Evolutionary conservation across 2,888 invertebrate species (phyloP).

Genomic region (Dendrolimus pini): DNA sequence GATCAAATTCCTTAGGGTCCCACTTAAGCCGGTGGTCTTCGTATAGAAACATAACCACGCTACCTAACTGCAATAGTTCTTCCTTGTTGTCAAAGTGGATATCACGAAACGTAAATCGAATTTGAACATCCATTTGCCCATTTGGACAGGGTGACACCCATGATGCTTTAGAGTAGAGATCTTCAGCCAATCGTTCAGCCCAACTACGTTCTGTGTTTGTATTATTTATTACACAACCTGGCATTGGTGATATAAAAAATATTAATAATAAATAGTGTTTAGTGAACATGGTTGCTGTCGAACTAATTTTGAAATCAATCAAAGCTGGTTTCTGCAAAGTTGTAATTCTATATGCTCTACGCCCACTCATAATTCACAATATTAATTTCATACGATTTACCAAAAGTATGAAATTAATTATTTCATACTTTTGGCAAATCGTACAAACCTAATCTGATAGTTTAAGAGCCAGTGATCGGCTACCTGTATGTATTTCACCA

Average conservation of each 20-base stretch:
- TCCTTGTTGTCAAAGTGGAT: conserved; percentile 26
- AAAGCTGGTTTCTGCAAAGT: neutral
- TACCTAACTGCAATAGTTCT: conserved; percentile 10
- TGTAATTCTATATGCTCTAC: neutral
- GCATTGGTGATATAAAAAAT: neutral
- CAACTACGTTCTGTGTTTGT: conserved; percentile 13
- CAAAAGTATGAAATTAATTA: too few relatives aligned
- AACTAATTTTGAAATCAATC: neutral
- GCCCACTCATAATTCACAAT: neutral
- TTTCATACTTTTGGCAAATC: too few relatives aligned
- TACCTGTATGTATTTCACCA: too few relatives aligned
- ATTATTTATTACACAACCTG: conserved; percentile 13
- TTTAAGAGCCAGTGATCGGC: too few relatives aligned
- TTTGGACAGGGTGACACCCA: conserved; percentile 3
- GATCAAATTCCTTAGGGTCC: conserved; percentile 28
- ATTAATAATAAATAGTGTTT: neutral
- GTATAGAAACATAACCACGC: conserved; percentile 19
- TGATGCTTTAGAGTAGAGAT: conserved; percentile 8
- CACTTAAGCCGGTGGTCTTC: conserved; percentile 29
- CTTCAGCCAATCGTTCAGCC: conserved; percentile 20
- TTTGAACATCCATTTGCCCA: conserved; percentile 10
- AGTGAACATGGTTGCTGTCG: neutral
- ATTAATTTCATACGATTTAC: too few relatives aligned
- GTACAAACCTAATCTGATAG: too few relatives aligned
- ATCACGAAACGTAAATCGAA: conserved; percentile 22